Evolutionary conservation across 92 coral and sea anemone genomes (phyloP).

Genomic region (Isaurus tuberculatus): DNA sequence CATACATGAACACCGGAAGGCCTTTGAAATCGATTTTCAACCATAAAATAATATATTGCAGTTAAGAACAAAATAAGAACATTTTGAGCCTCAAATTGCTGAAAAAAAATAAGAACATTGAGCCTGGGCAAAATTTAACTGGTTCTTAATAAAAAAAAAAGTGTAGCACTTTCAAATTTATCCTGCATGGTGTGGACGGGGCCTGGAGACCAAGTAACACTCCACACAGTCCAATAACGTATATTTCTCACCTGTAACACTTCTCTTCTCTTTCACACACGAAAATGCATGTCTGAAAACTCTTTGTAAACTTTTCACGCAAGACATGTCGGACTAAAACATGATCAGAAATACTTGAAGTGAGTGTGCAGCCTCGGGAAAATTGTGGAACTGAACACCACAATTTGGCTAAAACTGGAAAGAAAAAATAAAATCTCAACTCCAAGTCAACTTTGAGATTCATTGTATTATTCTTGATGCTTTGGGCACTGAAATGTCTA

Average conservation of each 20-base stretch:
- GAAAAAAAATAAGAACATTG: too few species aligned
- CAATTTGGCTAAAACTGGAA: neutral
- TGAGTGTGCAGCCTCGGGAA: neutral
- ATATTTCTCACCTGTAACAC: slow-evolving; percentile 24
- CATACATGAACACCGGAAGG: too few species aligned
- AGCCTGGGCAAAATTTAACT: too few species aligned
- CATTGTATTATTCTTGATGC: neutral
- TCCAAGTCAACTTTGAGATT: neutral
- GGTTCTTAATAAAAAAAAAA: too few species aligned
- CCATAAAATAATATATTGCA: too few species aligned
- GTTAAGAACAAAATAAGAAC: too few species aligned
- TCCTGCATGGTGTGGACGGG: neutral
- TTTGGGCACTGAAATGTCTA: neutral
- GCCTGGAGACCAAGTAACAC: neutral
- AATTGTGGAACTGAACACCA: neutral
- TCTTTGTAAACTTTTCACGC: neutral
- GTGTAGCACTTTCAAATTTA: too few species aligned
- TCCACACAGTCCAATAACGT: neutral
- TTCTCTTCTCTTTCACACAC: slow-evolving; percentile 5
- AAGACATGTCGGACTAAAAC: slow-evolving; percentile 5
- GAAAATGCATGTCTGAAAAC: neutral
- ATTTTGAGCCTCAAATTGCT: too few species aligned
- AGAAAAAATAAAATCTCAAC: neutral
- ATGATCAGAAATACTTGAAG: slow-evolving; percentile 4
- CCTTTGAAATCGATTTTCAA: too few species aligned